Evolutionary conservation across 2,113 vertebrate genomes (phyloP), one percentile per base, ranked within the genome.

Genomic region (Cynopterus brachyotis): DNA sequence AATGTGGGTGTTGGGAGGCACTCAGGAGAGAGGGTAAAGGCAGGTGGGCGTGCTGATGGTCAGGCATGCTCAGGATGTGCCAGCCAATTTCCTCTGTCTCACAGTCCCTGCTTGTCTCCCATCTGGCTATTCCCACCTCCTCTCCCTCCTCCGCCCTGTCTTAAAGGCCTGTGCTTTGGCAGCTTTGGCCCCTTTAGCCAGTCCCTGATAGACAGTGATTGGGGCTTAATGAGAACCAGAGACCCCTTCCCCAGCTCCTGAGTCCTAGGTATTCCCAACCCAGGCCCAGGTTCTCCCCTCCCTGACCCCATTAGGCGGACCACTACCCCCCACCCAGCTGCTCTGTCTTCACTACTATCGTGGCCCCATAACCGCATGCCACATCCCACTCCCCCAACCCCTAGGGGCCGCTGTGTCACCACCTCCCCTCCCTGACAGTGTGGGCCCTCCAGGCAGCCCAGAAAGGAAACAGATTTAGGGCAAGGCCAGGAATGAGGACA

Each of bases 381-480:
- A 79, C 86, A 86, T 4, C 30, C 30, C 1, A 16, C 6, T 64
- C 30, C 50, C 73, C 84, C 42, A 73, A 64, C 94, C 89, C 95
- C 32, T 0, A 85, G 93, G 60, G 79, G 82, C 81, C 1, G 0
- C 70, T 55, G 35, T 2, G 3, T 35, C 76, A 47, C 93, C 64
- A 47, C 30, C 16, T 16, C 45, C 37, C 76, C 69, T 84, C 83
- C 83, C 95, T 59, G 45, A 75, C 55, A 94, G 50, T 40, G 40
- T 1, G 13, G 42, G 78, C 83, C 72, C 35, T 95, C 79, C 73
- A 76, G 80, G 90, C 67, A 94, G 91, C 97, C 93, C 94, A 97
- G 88, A 96, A 97, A 98, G 72, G 97, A 97, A 97, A 97, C 26
- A 64, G 81, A 98, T 97, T 91, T 95, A 97, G 97, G 95, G 67